These are phyloP conservation scores for Pecten maximus DNA, from an alignment of 2,888 invertebrate species.

Conservation along the genomic window DNA sequence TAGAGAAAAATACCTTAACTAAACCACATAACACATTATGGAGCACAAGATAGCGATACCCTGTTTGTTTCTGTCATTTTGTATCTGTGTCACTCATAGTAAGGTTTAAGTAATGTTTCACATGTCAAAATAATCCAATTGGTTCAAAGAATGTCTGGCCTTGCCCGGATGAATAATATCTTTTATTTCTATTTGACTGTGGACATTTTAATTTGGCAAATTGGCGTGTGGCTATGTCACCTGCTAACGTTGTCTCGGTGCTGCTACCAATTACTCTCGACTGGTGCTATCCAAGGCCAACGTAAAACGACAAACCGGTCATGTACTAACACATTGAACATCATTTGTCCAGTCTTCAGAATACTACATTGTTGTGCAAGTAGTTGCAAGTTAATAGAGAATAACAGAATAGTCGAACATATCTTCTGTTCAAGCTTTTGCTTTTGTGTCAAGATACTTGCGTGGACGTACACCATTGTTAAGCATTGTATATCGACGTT, in stretches of 20 bases:
- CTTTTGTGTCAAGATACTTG: no score
- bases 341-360: neutral
- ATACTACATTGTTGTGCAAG: no score
- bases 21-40: no score
- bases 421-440: no score
- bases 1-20: no score
- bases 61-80: neutral
- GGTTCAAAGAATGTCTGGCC: neutral
- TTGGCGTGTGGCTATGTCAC: neutral
- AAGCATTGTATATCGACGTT: no score
- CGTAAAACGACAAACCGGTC: neutral
- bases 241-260: neutral
- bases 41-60: neutral
- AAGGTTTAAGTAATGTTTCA: neutral
- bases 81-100: neutral
- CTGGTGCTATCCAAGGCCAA: neutral
- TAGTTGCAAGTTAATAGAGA: no score
- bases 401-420: no score
- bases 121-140: neutral
- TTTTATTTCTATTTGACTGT: neutral
- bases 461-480: no score
- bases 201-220: slow-evolving; percentile 7
- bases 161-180: neutral
- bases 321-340: neutral
- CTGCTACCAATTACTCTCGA: neutral